Base-by-base conservation (phyloP, 2,113 vertebrate species). In the Equus quagga region DNA sequence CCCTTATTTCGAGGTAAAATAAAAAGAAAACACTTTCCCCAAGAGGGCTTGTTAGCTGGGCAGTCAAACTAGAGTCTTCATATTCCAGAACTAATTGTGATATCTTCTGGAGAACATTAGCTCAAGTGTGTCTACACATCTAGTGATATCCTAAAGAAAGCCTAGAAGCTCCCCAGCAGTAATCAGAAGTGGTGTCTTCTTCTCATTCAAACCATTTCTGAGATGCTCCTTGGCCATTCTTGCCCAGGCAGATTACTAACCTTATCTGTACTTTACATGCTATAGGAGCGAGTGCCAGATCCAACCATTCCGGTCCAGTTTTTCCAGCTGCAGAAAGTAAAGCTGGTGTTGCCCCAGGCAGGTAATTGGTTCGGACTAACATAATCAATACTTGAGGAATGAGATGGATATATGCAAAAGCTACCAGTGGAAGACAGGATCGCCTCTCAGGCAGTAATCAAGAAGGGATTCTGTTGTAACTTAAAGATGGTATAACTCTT, bases 1-100 rank as follows among this genome's bases (percentile, higher is more conserved):
- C 23, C 28, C 7, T 69, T 41, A 87, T 67, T 97, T 93, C 28
- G 93, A 81, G 49, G 24, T 49, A 81, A 94, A 97, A 69, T 67
- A 46, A 89, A 83, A 75, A 87, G 44, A 15, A 95, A 89, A 60
- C 18, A 0, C 9, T 86, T 76, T 51, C 17, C 56, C 14, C 17
- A 15, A 65, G 76, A 82, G 24, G n/a, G 17, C 80, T 83, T 95
- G 7, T 60, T 94, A 88, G 33, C n/a, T 81, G 46, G 9, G 44
- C 7, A 70, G 33, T 78, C 54, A 89, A 86, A 76, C 11, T 21
- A 58, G 41, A 72, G 10, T 28, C 10, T 82, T 69, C 15, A 44
- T 51, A 78, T 54, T 60, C n/a, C 49, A 94, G 44, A 95, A 75
- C 46, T 46, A 78, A 91, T 10, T 36, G 3, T 36, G 51, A 33